Evolutionary conservation across 2,888 invertebrate species (phyloP), one percentile per base, ranked within the genome.

Genomic region (Hypselothyrea guttata): DNA sequence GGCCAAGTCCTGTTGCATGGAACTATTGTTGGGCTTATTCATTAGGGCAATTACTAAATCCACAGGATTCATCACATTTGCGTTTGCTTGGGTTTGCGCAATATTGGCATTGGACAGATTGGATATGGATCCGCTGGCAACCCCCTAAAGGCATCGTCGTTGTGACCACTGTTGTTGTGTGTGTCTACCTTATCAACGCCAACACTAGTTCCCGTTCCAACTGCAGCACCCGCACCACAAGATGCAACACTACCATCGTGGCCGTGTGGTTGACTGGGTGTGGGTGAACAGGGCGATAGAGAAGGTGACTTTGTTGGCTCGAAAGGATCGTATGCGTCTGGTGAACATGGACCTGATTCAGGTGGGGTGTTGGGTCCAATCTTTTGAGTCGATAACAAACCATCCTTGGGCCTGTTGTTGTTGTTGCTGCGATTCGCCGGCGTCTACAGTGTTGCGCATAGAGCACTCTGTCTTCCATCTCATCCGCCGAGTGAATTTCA

Each of bases 311-410:
- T 95, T 7, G 97, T 96, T 0, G 97, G 97, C 90, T 97, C 96
- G 89, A 96, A 97, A 1, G 97, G 97, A 93, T 97, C 96, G 89
- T 97, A 97, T 2, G 94, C 96, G 89, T 96, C 95, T 0, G 95
- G 95, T 9, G 95, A 93, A 62, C 93, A 93, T 0, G 93, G 93
- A 0, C 93, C 93, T 5, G 93, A 93, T 57, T 92, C 92, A 46
- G 93, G 94, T 0, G 94, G 94, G 2, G 94, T 94, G 83, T 94
- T 94, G 0, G 94, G 94, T 0, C 94, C 94, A 81, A 93, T 93
- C 73, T 92, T 92, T 58, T 91, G 88, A 64, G 86, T 57, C 54
- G 48, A 76, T 49, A 82, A 79, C 7, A 83, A 73, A 4, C 71
- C 57, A 2, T 84, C 81, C 51, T 75, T 85, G 13, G n/a, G 52